phyloP scores from a whole-genome alignment of 2,113 vertebrate genomes.

The Seriola quinqueradiata region DNA sequence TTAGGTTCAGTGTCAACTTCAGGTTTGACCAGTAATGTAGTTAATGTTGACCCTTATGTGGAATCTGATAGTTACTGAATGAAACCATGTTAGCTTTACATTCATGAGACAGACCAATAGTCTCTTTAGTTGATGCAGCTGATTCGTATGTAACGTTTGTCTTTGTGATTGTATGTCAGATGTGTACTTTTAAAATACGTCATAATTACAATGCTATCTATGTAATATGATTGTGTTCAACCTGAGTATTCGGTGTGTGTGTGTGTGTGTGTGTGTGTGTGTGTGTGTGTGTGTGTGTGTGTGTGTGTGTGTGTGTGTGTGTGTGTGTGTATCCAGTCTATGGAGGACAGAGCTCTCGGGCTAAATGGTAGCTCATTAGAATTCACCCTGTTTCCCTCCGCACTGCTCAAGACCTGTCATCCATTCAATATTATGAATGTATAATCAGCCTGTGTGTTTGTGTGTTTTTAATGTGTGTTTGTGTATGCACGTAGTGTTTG shows the following conservation, averaged over 20 bases:
- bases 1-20: background rate
- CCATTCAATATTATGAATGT: slow-evolving; percentile 81
- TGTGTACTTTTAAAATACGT: background rate
- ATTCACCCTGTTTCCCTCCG: slow-evolving; percentile 74
- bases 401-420: slow-evolving; percentile 76
- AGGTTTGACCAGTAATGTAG: background rate
- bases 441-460: slow-evolving; percentile 75
- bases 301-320: slow-evolving; percentile 23
- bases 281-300: slow-evolving; percentile 20
- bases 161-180: slow-evolving; percentile 10
- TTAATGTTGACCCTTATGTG: background rate
- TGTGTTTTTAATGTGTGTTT: slow-evolving; percentile 58
- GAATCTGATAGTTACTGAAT: background rate
- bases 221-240: slow-evolving; percentile 10
- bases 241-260: background rate
- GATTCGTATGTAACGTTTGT: background rate
- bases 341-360: slow-evolving; percentile 64
- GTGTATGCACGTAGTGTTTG: slow-evolving; percentile 52
- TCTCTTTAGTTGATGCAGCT: background rate
- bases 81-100: background rate
- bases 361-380: slow-evolving; percentile 75
- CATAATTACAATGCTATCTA: slow-evolving; percentile 12
- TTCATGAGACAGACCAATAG: background rate
- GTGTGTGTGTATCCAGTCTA: slow-evolving; percentile 48
- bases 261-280: too few relatives aligned